Evolutionary conservation across 1,140 invertebrate species (phyloP).

Genomic region (Atta texana): DNA sequence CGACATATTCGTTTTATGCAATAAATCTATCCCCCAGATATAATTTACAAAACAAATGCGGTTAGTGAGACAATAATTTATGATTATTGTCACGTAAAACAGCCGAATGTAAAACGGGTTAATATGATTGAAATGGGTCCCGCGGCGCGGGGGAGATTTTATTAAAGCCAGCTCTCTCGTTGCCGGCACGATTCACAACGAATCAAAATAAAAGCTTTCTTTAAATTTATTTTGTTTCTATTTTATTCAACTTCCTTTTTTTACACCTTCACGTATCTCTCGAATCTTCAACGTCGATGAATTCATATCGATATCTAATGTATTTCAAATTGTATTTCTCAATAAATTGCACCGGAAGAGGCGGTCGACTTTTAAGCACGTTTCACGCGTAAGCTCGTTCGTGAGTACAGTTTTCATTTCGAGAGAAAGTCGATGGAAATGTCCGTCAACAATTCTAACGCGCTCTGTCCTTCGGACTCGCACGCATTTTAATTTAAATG

Average conservation of each 20-base stretch:
- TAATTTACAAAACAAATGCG: conserved; percentile 56
- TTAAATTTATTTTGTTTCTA: conserved; percentile 19
- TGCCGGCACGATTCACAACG: neutral
- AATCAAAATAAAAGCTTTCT: conserved; percentile 33
- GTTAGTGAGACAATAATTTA: conserved; percentile 57
- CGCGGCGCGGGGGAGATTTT: conserved; percentile 4
- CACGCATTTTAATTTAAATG: conserved; percentile 55
- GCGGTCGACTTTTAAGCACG: conserved; percentile 17
- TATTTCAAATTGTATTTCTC: conserved; percentile 20
- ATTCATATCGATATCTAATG: neutral
- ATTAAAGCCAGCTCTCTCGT: conserved; percentile 14
- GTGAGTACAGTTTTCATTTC: conserved; percentile 17
- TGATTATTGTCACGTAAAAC: conserved; percentile 60
- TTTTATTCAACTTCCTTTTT: neutral
- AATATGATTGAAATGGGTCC: conserved; percentile 54
- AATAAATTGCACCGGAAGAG: conserved; percentile 24
- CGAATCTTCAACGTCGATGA: neutral
- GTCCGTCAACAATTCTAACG: conserved; percentile 45
- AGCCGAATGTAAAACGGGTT: conserved; percentile 38
- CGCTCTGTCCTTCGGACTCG: neutral
- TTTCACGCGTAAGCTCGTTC: neutral
- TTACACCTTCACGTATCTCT: neutral
- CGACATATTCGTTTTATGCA: conserved; percentile 32
- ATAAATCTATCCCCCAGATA: conserved; percentile 43
- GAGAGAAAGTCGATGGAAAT: conserved; percentile 33